phyloP scores from a whole-genome alignment of 2,113 vertebrate genomes.

The Nanorana parkeri region DNA sequence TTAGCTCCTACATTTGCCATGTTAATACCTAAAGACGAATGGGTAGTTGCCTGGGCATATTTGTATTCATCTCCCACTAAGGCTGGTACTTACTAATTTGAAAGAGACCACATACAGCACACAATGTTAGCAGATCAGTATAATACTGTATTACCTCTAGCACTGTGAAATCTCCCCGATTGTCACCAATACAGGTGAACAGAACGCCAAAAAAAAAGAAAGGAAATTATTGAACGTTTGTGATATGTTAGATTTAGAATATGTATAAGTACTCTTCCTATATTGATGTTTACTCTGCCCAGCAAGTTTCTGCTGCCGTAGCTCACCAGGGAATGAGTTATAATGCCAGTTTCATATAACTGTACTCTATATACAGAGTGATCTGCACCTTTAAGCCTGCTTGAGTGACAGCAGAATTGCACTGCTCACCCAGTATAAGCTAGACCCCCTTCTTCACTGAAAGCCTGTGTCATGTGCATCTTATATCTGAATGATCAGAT shows the following conservation, averaged over 20 bases:
- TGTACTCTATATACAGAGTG: background rate
- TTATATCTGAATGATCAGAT: background rate
- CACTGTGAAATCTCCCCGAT: conserved; percentile 75
- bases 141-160: conserved; percentile 63
- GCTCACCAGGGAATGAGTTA: background rate
- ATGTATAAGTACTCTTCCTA: background rate
- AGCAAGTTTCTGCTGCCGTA: background rate
- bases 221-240: background rate
- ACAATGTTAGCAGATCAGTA: conserved; percentile 60
- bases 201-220: conserved; percentile 40
- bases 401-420: background rate
- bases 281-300: background rate
- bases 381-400: background rate
- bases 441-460: background rate
- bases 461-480: background rate
- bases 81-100: background rate
- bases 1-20: conserved; percentile 33
- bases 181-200: conserved; percentile 4
- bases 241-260: background rate
- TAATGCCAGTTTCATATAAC: background rate
- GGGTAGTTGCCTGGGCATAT: background rate
- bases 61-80: background rate
- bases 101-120: background rate
- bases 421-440: background rate
- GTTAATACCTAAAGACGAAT: background rate